phyloP scores from a whole-genome alignment of 92 coral and sea anemone genomes.

The Phenganax stokvisi region DNA sequence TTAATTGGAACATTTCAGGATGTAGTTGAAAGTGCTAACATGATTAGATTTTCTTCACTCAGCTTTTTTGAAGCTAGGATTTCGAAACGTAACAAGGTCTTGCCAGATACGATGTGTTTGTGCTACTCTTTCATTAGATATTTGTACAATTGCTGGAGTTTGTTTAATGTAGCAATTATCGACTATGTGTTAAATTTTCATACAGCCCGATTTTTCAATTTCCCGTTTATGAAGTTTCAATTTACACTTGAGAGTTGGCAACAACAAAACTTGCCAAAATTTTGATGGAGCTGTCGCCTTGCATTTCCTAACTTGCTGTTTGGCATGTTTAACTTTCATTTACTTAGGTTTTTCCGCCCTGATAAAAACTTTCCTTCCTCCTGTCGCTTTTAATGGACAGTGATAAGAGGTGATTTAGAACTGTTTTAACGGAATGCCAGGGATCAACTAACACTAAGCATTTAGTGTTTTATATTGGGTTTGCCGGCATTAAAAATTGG shows the following conservation, averaged over 20 bases:
- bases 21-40: conserved; percentile 14
- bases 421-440: background rate
- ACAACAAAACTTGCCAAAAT: no score
- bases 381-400: background rate
- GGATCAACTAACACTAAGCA: background rate
- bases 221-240: background rate
- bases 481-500: background rate
- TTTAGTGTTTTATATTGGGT: background rate
- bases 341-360: background rate
- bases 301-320: background rate
- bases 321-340: conserved; percentile 6
- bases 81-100: background rate
- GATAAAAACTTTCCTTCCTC: conserved; percentile 16
- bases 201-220: background rate
- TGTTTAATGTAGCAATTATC: conserved; percentile 9
- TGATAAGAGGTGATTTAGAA: background rate
- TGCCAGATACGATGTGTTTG: background rate
- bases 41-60: background rate
- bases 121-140: background rate
- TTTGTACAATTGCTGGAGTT: background rate
- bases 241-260: no score
- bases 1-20: background rate
- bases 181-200: conserved; percentile 7
- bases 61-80: background rate
- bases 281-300: background rate